Base-by-base conservation (phyloP, 1,140 invertebrate genomes). In the Scaptomyza montana region DNA sequence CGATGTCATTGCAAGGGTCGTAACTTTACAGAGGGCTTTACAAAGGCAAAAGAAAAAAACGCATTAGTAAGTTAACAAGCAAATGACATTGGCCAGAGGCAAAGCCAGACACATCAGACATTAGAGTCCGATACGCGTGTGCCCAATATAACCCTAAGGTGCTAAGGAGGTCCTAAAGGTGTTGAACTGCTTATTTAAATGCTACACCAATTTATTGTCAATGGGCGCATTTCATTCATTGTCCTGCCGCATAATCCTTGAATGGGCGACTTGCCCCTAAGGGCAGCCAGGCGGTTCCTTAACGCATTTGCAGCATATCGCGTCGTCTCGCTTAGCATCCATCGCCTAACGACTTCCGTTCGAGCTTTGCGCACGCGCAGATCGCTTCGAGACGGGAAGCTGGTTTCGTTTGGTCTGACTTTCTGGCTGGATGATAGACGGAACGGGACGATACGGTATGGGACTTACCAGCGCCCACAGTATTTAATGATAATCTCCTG, bases 401-500 rank as follows among this genome's bases (percentile, higher is more conserved):
- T 51, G 25, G 13, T 16, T 16, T 28, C 8, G 33, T 36, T 36
- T 9, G 7, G 33, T 36, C 36, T 33, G 30, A 7, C 47, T 25
- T 25, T 25, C 21, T 28, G 25, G 33, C 53, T 49, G 50, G 47
- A 54, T 46, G 7, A 6, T 3, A 6, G 30, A 33, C 5, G 30
- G 30, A 0, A 33, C 33, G 33, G 21, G 21, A 25, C 3, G 21
- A 2, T 2, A 25, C 21, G 21, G 21, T 25, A 25, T 2, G 21
- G 21, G 21, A 25, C 21, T 25, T 25, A 25, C 21, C 33, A 60
- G 71, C 87, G 55, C 89, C 90, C 80, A 91, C 90, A 70, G 71
- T 59, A 84, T 91, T 91, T 91, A 91, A 91, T 91, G 90, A 91
- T 91, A 91, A 91, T 91, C 90, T 91, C 70, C 61, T 91, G 86